Percentiles rank a stretch among this genome's conserved stretches.
Conservation (phyloP, 35 echinoderm and acorn worm genomes). For the Heliocidaris tuberculata region DNA sequence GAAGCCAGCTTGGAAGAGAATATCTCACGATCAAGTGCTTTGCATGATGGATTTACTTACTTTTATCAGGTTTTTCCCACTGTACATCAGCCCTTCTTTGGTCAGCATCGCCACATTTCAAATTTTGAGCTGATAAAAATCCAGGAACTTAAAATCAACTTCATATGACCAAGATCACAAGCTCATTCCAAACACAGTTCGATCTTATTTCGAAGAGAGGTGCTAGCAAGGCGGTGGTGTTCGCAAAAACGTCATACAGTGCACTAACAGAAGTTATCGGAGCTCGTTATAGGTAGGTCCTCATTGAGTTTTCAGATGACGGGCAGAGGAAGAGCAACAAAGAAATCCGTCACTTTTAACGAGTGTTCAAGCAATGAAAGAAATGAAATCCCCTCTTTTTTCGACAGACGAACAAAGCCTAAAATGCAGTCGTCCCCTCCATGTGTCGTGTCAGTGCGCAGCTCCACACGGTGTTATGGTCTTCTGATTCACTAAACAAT, state of each 20-base stretch:
- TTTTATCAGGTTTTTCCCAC: neutral
- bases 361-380: neutral
- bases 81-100: neutral
- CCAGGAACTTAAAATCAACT: too few species aligned
- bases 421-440: neutral
- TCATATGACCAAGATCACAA: too few species aligned
- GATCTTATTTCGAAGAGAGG: neutral
- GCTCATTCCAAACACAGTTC: too few species aligned
- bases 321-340: neutral
- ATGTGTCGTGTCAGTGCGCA: neutral
- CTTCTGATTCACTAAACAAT: neutral
- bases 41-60: neutral
- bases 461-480: neutral
- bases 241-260: neutral
- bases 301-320: neutral
- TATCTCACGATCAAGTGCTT: neutral
- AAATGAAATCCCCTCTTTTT: neutral
- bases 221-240: neutral
- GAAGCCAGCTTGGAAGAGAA: too few species aligned
- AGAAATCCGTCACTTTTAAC: neutral
- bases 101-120: neutral
- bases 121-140: neutral
- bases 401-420: neutral
- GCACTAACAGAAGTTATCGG: neutral
- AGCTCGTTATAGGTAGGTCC: neutral